Evolutionary conservation across 2,888 invertebrate species (phyloP), one percentile per base, ranked within the genome.

Genomic region (Drosophila rubida): DNA sequence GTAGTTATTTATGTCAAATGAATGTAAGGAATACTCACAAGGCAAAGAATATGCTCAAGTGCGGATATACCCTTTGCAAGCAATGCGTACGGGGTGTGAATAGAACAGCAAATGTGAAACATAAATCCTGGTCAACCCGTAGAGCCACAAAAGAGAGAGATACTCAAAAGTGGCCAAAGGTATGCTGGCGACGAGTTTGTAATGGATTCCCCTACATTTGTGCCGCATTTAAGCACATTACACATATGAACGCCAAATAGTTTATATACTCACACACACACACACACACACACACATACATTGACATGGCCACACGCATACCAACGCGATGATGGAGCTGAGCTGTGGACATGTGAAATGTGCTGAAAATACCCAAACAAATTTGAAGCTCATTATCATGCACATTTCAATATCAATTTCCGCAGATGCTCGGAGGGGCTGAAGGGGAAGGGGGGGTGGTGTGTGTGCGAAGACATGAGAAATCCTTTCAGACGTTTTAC

Each of bases 341-440:
- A 49, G 25, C n/a, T 50, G 55, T 13, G 19, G 14, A 46, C 35
- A 69, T 62, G 37, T 58, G 58, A 49, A 60, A 62, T 22, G 42
- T 7, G 30, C 19, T 51, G 32, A 51, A 59, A 51, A 59, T 51
- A 59, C 37, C 51, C 35, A 62, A 75, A 67, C 78, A 78, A 79
- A 78, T 80, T 83, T 78, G 53, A 50, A 57, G 69, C 84, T 80
- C 72, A 78, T 80, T 80, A 83, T 75, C 81, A 83, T 84, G 57
- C 72, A 54, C 69, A 80, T 80, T 83, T 80, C 84, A 80, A 80
- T 80, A 80, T 83, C 80, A 83, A 83, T 83, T 71, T 83, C 75
- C 58, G 58, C 58, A 64, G 48, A 60, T 2, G 35, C 35, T 35
- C 35, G 13, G 22, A 42, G 45, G 80, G 27, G 9, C 2, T 9